These are phyloP conservation scores for Acrobasis consociella DNA, from an alignment of 2,888 invertebrate genomes.

Conservation along the genomic window DNA sequence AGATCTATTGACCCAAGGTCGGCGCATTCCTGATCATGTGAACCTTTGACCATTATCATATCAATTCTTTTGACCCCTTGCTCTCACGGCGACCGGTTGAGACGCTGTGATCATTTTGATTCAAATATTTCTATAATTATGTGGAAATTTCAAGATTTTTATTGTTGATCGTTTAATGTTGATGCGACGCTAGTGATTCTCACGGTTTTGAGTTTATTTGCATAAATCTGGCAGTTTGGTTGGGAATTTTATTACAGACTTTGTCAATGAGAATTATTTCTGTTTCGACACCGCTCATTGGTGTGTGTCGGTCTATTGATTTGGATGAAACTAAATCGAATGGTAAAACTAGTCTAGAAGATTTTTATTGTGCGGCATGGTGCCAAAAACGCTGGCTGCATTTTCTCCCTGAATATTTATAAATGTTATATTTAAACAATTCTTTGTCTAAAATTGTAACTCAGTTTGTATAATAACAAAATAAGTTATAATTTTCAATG, in stretches of 20 bases:
- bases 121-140: slow-evolving; percentile 53
- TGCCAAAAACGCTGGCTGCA: no score
- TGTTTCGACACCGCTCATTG: background rate
- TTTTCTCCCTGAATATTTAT: no score
- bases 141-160: slow-evolving; percentile 43
- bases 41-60: slow-evolving; percentile 37
- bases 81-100: slow-evolving; percentile 64
- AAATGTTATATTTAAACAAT: no score
- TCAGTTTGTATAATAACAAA: no score
- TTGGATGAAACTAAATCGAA: no score
- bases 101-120: slow-evolving; percentile 54
- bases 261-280: background rate
- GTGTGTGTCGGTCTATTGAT: background rate
- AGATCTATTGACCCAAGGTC: slow-evolving; percentile 57
- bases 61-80: slow-evolving; percentile 17
- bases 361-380: no score
- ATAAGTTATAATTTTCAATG: no score
- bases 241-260: background rate
- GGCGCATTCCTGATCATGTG: slow-evolving; percentile 63
- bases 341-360: no score
- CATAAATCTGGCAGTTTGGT: slow-evolving; percentile 3
- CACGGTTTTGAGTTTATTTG: slow-evolving; percentile 35
- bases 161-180: slow-evolving; percentile 29
- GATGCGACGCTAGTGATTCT: slow-evolving; percentile 37
- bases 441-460: no score